Base-by-base conservation (phyloP, 2,888 invertebrate species). In the Gryllus longicercus region DNA sequence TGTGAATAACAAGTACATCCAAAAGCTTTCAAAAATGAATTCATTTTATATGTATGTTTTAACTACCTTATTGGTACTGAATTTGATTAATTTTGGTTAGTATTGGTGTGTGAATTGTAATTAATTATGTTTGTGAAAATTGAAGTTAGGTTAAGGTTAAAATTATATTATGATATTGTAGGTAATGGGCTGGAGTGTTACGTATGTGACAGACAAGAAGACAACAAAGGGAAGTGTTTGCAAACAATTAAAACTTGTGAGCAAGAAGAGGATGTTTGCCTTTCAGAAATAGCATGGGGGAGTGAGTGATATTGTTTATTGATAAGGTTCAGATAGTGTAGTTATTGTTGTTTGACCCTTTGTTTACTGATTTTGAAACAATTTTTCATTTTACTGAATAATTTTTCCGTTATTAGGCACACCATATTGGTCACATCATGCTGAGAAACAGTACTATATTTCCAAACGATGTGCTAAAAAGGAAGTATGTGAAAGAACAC, bases 381-480 rank as follows among this genome's bases (percentile, higher is more conserved):
- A 77, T 77, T 25, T 23, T 21, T n/a, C 25, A 3, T 25, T 75
- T 75, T 25, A 75, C 16, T 14, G n/a, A 16, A 11, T 5, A 16
- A 11, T 49, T n/a, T 2, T 10, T 77, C 2, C 4, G 2, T 77
- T 77, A 82, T 85, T 83, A 92, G 92, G 91, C 83, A 95, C 95
- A n/a, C 96, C 96, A 0, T 98, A 97, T 86, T 98, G 97, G 95
- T 94, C 95, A 0, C 95, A 95, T 85, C 95, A 96, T 49, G 96
- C 96, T 0, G 92, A 94, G 80, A 96, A 98, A 85, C 97, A 97
- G 85, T 96, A 94, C 87, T 98, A 96, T 85, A 92, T 98, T 76
- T 96, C 96, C 0, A 98, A 98, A 87, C 89, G 92, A 78, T 98
- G 98, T 89, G 93, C 96, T 16, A 93, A 93, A 0, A 93, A 93